Base-by-base conservation (phyloP, 2,113 vertebrate genomes). In the Pachycephala philippinensis region DNA sequence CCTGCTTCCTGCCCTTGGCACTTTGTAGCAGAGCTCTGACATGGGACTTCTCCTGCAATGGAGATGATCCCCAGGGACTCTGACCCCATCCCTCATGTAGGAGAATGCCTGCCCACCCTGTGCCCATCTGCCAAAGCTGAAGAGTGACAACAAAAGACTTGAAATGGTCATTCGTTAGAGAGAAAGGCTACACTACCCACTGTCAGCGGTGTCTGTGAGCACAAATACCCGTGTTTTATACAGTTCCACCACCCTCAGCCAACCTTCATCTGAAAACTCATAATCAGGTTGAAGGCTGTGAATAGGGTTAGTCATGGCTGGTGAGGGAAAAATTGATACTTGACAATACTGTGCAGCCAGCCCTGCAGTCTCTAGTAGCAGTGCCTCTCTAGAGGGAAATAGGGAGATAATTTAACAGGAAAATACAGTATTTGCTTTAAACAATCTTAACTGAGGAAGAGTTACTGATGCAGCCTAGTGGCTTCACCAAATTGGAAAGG, bases 401-500 rank as follows among this genome's bases (percentile, higher is more conserved):
- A 40, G 33, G 22, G 31, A 89, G 53, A 35, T 31, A 33, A 15
- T 60, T 82, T 30, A 89, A 60, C 31, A 64, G 57, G 69, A 92
- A 88, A 96, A 84, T 15, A n/a, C 0, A 75, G 63, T 15, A 59
- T 88, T 88, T 95, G 50, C 65, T 96, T 96, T 95, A 95, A 97
- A 96, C 60, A 92, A 47, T 92, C 86, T 79, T 61, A 81, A 90
- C 66, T 72, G 82, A 89, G 84, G 8, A 81, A 92, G 92, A 94
- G 83, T 79, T 96, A 87, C 82, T 81, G 90, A 69, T 76, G 31
- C 77, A 90, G 93, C 70, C 85, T 80, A 74, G 69, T 94, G 87
- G 49, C 79, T 84, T 92, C 71, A 85, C 42, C 88, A 93, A 92
- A 76, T 45, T 60, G 71, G 74, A 96, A 91, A 81, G 71, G 49